Percentiles rank a stretch among this genome's conserved stretches.
phyloP scores from a whole-genome alignment of 2,797 vertebrate species.

The Australoheros facetus region DNA sequence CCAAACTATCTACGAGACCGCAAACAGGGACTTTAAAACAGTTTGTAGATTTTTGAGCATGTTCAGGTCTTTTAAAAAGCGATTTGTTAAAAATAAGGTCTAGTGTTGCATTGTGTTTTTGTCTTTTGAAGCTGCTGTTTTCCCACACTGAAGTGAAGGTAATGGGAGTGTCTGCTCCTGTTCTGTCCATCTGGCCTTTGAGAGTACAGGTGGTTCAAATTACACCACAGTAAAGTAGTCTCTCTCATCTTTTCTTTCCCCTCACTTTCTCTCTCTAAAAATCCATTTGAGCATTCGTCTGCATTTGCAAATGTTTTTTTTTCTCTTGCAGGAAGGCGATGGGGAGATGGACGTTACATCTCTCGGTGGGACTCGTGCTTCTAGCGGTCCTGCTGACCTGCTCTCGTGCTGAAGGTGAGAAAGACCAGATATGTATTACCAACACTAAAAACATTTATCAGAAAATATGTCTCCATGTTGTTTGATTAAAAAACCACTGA shows the following conservation, averaged over 20 bases:
- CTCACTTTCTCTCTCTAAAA: not conserved
- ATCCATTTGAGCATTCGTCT: not conserved
- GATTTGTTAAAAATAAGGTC: not conserved
- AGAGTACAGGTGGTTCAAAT: conserved; percentile 49
- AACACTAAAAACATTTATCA: not conserved
- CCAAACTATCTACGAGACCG: not conserved
- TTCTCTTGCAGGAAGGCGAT: conserved; percentile 82
- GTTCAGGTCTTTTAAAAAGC: not conserved
- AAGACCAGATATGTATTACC: not conserved
- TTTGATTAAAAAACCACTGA: not conserved
- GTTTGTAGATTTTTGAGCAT: not conserved
- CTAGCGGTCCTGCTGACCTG: conserved; percentile 70
- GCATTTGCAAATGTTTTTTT: not conserved
- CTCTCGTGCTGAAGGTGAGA: conserved; percentile 78
- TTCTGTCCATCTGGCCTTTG: conserved; percentile 9
- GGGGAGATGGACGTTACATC: conserved; percentile 66
- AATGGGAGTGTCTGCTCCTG: conserved; percentile 16
- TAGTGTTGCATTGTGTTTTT: not conserved
- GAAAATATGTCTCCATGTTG: not conserved
- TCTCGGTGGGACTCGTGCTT: conserved; percentile 74
- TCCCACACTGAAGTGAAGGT: not conserved
- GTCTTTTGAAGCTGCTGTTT: not conserved
- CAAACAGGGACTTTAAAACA: not conserved
- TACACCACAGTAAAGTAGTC: conserved; percentile 12
- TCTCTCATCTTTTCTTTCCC: not conserved